Conservation (phyloP, 2,113 vertebrate species). For the Scolopax mira region DNA sequence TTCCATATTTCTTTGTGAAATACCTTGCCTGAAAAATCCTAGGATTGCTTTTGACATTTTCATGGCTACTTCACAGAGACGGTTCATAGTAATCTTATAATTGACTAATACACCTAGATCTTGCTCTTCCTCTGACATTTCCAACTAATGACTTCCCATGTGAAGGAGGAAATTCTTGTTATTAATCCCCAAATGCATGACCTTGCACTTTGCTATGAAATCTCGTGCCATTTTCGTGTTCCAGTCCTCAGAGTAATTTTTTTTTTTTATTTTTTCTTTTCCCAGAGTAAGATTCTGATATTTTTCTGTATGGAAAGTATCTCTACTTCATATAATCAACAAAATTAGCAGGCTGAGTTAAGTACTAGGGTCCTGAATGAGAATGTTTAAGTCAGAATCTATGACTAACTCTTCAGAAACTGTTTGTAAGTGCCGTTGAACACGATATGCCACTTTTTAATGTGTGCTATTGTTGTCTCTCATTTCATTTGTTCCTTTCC, state of each 20-base stretch:
- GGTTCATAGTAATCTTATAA: constrained; percentile 58
- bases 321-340: not conserved
- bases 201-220: constrained; percentile 27
- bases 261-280: not conserved
- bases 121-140: constrained; percentile 62
- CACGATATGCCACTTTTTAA: not conserved
- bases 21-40: constrained; percentile 52
- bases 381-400: not conserved
- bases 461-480: not conserved
- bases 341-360: not conserved
- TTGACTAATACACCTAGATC: constrained; percentile 60
- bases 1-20: constrained; percentile 67
- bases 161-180: constrained; percentile 29
- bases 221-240: not conserved
- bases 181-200: constrained; percentile 46
- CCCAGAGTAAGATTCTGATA: not conserved
- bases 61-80: constrained; percentile 55
- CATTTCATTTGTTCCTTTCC: not conserved
- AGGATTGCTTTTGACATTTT: constrained; percentile 68
- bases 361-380: not conserved
- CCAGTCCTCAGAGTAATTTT: not conserved
- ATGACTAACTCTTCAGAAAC: not conserved
- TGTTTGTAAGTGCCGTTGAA: not conserved
- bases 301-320: not conserved
- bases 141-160: constrained; percentile 46